Base-by-base conservation (phyloP, 2,113 vertebrate genomes). In the Anguilla japonica region DNA sequence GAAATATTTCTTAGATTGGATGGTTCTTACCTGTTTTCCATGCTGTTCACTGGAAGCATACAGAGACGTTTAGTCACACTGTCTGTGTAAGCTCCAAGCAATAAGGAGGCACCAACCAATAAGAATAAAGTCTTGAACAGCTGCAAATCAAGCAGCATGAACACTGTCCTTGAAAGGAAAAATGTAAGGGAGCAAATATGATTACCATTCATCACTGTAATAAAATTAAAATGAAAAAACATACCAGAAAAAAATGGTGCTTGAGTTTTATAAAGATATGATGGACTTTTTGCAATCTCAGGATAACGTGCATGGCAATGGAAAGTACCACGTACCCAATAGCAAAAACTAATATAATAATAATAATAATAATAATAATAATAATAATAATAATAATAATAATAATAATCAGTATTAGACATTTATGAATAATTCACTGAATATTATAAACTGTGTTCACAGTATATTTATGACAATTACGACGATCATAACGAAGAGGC, bases 71-170 rank as follows among this genome's bases (percentile, higher is more conserved):
- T 26, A 50, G 41, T 40, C 29, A 20, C 50, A 40, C 16, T 39
- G 40, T 40, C 63, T 43, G 15, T 13, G n/a, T 18, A 15, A 57
- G 29, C 9, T 5, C 71, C 53, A 2, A 26, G n/a, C 26, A 20
- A 41, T 29, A 29, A 7, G 43, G 41, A 79, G 29, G n/a, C 71
- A 85, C 34, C 46, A 81, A 20, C 85, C 85, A 86, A 86, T 86
- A 22, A 67, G 26, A 86, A 67, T 34, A 5, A n/a, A 67, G 80
- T 15, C 5, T 9, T 39, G 26, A 81, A 82, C 85, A 86, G 85
- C 80, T 86, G 85, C 60, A 34, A 63, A 75, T 75, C 34, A 8
- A 50, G 22, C 71, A 22, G 67, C 84, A 56, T 29, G 41, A 6
- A 81, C 5, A 18, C 22, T 39, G 16, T 6, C 40, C 79, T 41